These are phyloP conservation scores for Chaetops frenatus DNA, from an alignment of 2,113 vertebrate species.

Conservation along the genomic window DNA sequence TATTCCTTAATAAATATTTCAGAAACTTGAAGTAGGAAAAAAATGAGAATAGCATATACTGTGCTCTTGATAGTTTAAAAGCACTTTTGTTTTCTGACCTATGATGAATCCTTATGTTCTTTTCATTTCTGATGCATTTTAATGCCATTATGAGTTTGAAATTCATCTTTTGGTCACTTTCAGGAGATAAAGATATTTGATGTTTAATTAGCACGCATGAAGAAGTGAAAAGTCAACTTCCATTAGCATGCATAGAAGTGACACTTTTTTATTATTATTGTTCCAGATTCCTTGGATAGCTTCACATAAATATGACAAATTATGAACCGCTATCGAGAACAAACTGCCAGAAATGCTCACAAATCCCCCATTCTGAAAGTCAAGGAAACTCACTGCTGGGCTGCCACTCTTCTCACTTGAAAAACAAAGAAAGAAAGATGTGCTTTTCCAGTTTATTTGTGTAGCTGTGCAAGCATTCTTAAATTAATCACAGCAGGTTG, in stretches of 20 bases:
- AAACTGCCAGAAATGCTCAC: background rate
- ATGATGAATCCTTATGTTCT: slow-evolving; percentile 17
- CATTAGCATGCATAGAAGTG: background rate
- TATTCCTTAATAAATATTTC: slow-evolving; percentile 75
- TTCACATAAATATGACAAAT: background rate
- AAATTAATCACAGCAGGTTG: background rate
- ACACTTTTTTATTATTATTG: background rate
- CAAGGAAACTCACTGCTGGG: background rate
- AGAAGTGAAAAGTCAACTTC: slow-evolving; percentile 21
- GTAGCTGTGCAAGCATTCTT: background rate
- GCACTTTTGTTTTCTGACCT: background rate
- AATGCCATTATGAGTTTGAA: slow-evolving; percentile 49
- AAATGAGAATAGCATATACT: background rate
- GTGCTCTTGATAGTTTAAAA: slow-evolving; percentile 47
- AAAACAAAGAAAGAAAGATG: background rate
- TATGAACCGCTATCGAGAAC: background rate
- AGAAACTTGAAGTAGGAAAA: slow-evolving; percentile 51
- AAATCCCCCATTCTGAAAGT: background rate
- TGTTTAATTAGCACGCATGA: background rate
- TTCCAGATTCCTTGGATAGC: background rate
- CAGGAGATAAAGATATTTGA: background rate
- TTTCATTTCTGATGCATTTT: slow-evolving; percentile 25
- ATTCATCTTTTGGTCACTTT: slow-evolving; percentile 45
- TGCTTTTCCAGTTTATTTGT: background rate
- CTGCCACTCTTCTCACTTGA: background rate